Conservation (phyloP, 2,113 vertebrate genomes). For the Amphiprion percula region DNA sequence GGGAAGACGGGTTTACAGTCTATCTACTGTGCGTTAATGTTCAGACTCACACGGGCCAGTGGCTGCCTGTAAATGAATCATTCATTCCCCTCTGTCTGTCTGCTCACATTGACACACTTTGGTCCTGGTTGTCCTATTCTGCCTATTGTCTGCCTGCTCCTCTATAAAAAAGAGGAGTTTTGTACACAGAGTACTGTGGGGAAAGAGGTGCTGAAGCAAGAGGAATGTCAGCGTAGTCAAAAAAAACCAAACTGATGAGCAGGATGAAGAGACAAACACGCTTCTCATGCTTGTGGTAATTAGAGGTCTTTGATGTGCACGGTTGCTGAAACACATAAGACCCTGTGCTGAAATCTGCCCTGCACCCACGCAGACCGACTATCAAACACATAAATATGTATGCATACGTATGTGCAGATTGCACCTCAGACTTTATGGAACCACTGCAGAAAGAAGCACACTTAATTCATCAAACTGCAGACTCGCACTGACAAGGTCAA, state of each 20-base stretch:
- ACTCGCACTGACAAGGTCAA: no score
- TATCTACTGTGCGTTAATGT: conserved; percentile 43
- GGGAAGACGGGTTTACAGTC: not conserved
- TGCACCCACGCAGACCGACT: conserved; percentile 18
- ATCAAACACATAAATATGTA: conserved; percentile 9
- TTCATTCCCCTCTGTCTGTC: conserved; percentile 67
- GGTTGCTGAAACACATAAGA: conserved; percentile 3
- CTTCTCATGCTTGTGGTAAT: conserved; percentile 7
- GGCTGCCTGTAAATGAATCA: conserved; percentile 77
- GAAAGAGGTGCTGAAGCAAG: conserved; percentile 10
- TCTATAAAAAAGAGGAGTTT: conserved; percentile 21
- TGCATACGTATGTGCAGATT: not conserved
- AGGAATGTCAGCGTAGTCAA: conserved; percentile 24
- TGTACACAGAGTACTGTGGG: not conserved
- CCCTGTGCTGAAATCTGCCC: not conserved
- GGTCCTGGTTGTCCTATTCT: conserved; percentile 3
- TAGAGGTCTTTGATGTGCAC: conserved; percentile 7
- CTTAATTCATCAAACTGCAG: not conserved
- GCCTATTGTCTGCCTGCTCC: conserved; percentile 55
- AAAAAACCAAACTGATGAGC: conserved; percentile 7
- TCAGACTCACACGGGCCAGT: conserved; percentile 57
- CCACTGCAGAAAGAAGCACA: not conserved
- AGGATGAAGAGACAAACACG: conserved; percentile 7
- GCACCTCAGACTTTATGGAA: conserved; percentile 2
- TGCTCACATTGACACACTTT: conserved; percentile 66